These are phyloP conservation scores for Agelaius tricolor DNA, from an alignment of 2,113 vertebrate genomes.

Conservation along the genomic window DNA sequence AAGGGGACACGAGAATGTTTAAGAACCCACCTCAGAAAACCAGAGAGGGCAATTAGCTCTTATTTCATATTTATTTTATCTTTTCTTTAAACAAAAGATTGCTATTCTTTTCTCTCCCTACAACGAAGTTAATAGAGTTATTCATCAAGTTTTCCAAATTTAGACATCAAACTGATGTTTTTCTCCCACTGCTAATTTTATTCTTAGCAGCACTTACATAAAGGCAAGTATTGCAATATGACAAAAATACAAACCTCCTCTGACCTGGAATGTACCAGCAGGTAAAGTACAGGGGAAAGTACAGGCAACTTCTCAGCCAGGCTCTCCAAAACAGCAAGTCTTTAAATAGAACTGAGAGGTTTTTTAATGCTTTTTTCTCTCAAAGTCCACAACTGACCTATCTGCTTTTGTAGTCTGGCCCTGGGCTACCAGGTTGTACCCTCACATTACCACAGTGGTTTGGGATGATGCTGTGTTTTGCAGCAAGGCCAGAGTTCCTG, in stretches of 20 bases:
- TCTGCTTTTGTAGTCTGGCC: neutral
- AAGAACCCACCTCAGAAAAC: constrained; percentile 17
- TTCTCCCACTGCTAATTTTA: constrained; percentile 83
- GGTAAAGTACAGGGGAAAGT: constrained; percentile 68
- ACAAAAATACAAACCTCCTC: constrained; percentile 73
- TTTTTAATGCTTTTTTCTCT: neutral
- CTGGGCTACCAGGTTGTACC: neutral
- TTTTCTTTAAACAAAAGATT: constrained; percentile 66
- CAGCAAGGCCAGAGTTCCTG: neutral
- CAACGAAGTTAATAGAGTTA: constrained; percentile 79
- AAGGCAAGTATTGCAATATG: constrained; percentile 74
- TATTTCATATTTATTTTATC: constrained; percentile 75
- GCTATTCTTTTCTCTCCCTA: constrained; percentile 63
- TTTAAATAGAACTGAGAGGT: neutral
- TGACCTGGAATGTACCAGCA: constrained; percentile 74
- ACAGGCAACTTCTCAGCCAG: constrained; percentile 31
- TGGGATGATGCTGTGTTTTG: neutral
- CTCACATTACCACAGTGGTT: neutral
- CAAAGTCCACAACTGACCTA: neutral
- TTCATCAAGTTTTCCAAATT: constrained; percentile 83
- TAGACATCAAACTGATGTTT: constrained; percentile 81
- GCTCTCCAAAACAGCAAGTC: neutral
- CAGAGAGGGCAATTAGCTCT: constrained; percentile 45
- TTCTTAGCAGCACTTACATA: constrained; percentile 84
- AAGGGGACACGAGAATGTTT: neutral